Percentiles rank a stretch among this genome's conserved stretches.
phyloP scores from a whole-genome alignment of 2,113 vertebrate species.

The Malurus cyaneus region DNA sequence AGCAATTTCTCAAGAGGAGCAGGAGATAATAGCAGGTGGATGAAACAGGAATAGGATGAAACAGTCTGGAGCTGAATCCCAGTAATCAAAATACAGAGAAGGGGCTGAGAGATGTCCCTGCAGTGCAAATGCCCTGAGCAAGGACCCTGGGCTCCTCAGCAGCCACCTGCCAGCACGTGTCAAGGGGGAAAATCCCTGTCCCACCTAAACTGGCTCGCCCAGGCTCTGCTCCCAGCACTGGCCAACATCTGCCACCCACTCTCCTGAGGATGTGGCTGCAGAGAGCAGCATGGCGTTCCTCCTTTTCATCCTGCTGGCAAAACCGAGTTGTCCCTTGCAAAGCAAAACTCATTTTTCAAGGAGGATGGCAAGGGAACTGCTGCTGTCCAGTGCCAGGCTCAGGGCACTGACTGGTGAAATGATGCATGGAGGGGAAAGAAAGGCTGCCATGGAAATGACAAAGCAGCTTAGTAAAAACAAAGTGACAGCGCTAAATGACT shows the following conservation, averaged over 20 bases:
- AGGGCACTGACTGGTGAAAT: not conserved
- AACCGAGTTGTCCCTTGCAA: not conserved
- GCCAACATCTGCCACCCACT: not conserved
- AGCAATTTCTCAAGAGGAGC: not conserved
- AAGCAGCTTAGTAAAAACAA: not conserved
- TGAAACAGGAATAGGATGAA: not conserved
- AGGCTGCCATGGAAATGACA: accelerated
- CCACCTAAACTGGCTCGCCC: not conserved
- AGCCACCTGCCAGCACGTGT: accelerated
- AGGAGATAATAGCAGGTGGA: slow-evolving; percentile 42
- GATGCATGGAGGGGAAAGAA: not conserved
- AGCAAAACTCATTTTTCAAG: not conserved
- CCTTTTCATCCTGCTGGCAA: not conserved
- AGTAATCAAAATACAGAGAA: not conserved
- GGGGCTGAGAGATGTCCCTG: not conserved
- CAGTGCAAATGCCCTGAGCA: accelerated
- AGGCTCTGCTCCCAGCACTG: not conserved
- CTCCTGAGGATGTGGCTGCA: not conserved
- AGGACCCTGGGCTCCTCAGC: not conserved
- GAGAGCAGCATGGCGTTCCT: accelerated
- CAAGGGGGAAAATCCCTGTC: not conserved
- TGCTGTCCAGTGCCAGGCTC: not conserved
- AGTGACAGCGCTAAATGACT: not conserved
- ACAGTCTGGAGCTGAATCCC: not conserved
- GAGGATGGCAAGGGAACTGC: not conserved